These are phyloP conservation scores for Brachirus orientalis DNA, from an alignment of 2,113 vertebrate species.

Conservation along the genomic window DNA sequence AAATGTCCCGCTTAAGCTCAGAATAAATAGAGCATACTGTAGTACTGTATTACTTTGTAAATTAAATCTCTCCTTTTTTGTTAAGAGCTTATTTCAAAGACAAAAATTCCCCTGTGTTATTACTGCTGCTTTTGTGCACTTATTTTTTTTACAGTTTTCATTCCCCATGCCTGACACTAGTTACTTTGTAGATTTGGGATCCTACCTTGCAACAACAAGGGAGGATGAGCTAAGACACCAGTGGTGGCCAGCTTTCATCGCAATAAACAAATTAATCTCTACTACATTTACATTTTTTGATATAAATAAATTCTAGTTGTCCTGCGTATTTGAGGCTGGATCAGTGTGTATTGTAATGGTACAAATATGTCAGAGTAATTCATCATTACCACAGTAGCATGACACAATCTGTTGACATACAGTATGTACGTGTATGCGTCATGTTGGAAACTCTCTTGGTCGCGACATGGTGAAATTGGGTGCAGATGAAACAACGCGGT, in stretches of 20 bases:
- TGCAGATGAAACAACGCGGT: constrained; percentile 51
- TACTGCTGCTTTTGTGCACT: too few species aligned
- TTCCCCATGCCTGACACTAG: neutral
- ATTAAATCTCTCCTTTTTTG: too few species aligned
- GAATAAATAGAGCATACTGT: neutral
- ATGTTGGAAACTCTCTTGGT: too few species aligned
- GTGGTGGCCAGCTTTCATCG: neutral
- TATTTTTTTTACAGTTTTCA: too few species aligned
- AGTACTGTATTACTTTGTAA: too few species aligned
- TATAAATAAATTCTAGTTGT: neutral
- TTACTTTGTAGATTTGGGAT: constrained; percentile 9
- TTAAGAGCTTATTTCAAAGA: constrained; percentile 21
- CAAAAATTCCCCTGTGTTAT: too few species aligned
- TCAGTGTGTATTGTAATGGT: neutral
- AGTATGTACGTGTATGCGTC: neutral
- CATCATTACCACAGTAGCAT: neutral
- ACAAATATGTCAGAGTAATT: neutral
- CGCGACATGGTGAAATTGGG: constrained; percentile 13
- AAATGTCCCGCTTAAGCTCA: neutral
- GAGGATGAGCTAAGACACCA: neutral
- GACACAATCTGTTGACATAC: too few species aligned
- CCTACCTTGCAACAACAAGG: neutral
- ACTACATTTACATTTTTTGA: neutral
- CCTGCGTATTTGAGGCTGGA: neutral
- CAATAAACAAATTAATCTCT: neutral